A percentile compares a stretch with the other conserved stretches of the same genome.
phyloP scores from a whole-genome alignment of 2,113 vertebrate genomes.

The Enhydra lutris region DNA sequence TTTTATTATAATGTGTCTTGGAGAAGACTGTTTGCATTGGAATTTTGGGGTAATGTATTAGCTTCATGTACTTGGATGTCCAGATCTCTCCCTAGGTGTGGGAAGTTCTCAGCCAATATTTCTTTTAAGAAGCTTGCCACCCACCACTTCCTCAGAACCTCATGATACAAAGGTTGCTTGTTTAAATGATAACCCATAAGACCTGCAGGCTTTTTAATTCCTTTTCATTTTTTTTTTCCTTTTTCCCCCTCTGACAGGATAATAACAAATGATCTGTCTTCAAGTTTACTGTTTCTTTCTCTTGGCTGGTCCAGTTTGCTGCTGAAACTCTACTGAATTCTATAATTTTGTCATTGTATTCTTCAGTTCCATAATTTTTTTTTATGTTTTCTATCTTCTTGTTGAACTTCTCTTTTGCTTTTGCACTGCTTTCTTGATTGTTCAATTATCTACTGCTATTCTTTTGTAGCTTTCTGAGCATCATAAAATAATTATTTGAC shows the following conservation, averaged over 20 bases:
- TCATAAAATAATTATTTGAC: neutral
- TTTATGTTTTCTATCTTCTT: neutral
- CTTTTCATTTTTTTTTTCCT: neutral
- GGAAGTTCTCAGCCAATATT: neutral
- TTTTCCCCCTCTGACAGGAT: neutral
- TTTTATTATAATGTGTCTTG: neutral
- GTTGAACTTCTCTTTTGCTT: neutral
- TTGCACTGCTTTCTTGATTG: neutral
- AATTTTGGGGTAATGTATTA: neutral
- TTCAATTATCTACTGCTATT: neutral
- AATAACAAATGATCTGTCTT: neutral
- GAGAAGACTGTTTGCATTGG: neutral
- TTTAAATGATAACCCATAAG: neutral
- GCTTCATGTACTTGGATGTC: neutral
- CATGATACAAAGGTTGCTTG: neutral
- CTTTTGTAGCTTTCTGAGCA: neutral
- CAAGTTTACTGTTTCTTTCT: neutral
- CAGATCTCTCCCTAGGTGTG: neutral
- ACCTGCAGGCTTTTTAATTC: neutral
- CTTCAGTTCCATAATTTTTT: neutral
- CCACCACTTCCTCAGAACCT: neutral
- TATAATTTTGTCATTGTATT: neutral
- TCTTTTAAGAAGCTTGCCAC: neutral
- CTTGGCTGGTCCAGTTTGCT: neutral
- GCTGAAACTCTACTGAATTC: neutral